phyloP scores from a whole-genome alignment of 2,797 vertebrate genomes.

The Alfaro cultratus region DNA sequence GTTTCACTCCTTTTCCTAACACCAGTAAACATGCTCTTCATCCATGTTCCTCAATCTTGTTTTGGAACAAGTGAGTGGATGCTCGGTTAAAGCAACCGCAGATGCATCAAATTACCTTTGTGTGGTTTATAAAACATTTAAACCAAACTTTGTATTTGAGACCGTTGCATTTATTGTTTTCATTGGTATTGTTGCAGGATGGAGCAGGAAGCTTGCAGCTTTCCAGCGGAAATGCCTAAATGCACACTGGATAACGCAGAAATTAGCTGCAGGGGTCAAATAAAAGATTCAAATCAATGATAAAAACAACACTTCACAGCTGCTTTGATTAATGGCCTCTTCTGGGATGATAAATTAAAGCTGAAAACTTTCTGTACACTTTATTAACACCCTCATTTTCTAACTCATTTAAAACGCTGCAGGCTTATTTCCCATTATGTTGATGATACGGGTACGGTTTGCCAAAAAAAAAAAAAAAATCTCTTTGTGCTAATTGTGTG shows the following conservation, averaged over 20 bases:
- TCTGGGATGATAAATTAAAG: slow-evolving; percentile 80
- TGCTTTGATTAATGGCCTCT: slow-evolving; percentile 78
- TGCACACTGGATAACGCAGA: slow-evolving; percentile 37
- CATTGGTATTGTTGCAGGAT: slow-evolving; percentile 2
- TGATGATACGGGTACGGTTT: slow-evolving; percentile 84
- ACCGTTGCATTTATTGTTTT: slow-evolving; percentile 9
- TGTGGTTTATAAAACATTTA: not conserved
- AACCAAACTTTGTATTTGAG: slow-evolving; percentile 12
- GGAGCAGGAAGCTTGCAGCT: slow-evolving; percentile 16
- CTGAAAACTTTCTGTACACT: slow-evolving; percentile 86
- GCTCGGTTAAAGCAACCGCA: not conserved
- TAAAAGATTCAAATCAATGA: slow-evolving; percentile 88
- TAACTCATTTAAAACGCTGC: slow-evolving; percentile 86
- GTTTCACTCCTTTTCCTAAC: slow-evolving; percentile 12
- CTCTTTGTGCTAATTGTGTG: slow-evolving; percentile 93
- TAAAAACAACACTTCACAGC: slow-evolving; percentile 80
- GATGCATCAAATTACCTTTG: not conserved
- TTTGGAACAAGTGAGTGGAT: slow-evolving; percentile 8
- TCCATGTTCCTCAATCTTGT: not conserved
- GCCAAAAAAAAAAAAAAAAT: slow-evolving; percentile 65
- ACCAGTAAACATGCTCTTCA: not conserved
- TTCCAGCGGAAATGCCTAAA: slow-evolving; percentile 23
- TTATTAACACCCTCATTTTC: slow-evolving; percentile 79
- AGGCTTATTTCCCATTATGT: slow-evolving; percentile 86
- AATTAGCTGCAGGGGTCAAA: slow-evolving; percentile 79